A percentile compares a stretch with the other conserved stretches of the same genome.
Conservation (phyloP, 2,888 invertebrate genomes). For the Heteromyza rotundicornis region DNA sequence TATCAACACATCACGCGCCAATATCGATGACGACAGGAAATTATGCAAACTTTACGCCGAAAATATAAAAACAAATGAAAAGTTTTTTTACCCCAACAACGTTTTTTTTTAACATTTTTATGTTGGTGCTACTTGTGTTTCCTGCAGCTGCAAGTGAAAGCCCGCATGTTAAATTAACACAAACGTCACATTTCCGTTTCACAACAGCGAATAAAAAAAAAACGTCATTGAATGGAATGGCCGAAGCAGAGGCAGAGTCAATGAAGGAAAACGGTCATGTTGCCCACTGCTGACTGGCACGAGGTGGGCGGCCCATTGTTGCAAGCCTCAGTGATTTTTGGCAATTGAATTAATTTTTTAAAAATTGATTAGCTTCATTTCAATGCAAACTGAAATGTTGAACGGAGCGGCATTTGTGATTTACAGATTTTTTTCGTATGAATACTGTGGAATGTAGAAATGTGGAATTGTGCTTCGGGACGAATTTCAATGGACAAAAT, state of each 20-base stretch:
- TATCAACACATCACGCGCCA: conserved; percentile 43
- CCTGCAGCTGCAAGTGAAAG: conserved; percentile 37
- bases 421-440: too few relatives aligned
- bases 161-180: conserved; percentile 49
- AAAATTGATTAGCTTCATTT: conserved; percentile 59
- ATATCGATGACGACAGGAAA: conserved; percentile 58
- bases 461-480: too few relatives aligned
- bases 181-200: conserved; percentile 42
- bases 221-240: not conserved
- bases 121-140: conserved; percentile 22
- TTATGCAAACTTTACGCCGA: conserved; percentile 59
- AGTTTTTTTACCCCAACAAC: conserved; percentile 24
- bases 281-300: conserved; percentile 18
- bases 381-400: too few relatives aligned
- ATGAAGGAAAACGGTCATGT: not conserved
- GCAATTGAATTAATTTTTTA: conserved; percentile 63
- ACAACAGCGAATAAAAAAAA: conserved; percentile 9
- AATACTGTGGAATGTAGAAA: too few relatives aligned
- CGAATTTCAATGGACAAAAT: too few relatives aligned
- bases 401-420: too few relatives aligned
- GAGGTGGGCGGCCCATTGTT: conserved; percentile 38
- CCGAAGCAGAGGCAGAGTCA: not conserved
- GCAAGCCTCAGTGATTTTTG: conserved; percentile 58
- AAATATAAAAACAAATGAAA: conserved; percentile 14
- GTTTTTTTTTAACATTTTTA: conserved; percentile 19